Evolutionary conservation across 2,888 invertebrate species (phyloP).

Genomic region (Cerastis rubricosa): DNA sequence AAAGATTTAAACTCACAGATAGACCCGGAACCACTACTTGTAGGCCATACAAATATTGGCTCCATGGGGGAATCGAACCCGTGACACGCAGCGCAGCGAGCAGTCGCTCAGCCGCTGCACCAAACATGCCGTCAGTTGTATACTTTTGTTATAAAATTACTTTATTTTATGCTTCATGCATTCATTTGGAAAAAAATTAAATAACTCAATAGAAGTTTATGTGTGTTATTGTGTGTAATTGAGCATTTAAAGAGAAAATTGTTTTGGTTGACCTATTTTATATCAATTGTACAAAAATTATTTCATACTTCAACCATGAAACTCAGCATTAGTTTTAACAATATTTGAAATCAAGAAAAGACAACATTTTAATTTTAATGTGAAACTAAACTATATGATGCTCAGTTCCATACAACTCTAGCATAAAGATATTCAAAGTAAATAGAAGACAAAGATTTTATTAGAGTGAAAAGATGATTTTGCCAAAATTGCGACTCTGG

Average conservation of each 20-base stretch:
- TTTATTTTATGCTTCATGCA: background rate
- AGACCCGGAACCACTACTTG: too few species aligned
- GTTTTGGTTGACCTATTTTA: conserved; percentile 7
- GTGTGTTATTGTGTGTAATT: conserved; percentile 12
- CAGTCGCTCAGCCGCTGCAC: background rate
- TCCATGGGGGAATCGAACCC: background rate
- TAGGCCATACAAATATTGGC: background rate
- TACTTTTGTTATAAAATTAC: background rate
- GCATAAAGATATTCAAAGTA: background rate
- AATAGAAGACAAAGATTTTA: background rate
- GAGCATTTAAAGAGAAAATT: background rate
- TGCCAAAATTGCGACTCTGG: background rate
- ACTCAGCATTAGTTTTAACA: background rate
- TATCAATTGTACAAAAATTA: background rate
- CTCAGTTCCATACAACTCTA: background rate
- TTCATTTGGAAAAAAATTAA: too few species aligned
- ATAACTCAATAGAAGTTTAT: conserved; percentile 4
- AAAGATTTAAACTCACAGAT: too few species aligned
- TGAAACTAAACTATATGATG: background rate
- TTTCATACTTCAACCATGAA: background rate
- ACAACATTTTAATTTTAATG: background rate
- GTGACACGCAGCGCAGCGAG: background rate
- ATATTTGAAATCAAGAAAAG: background rate
- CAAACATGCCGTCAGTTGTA: background rate
- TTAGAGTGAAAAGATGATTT: background rate